Evolutionary conservation across 53 echinoderm and acorn worm species (phyloP).

Genomic region (Echinarachnius parma): DNA sequence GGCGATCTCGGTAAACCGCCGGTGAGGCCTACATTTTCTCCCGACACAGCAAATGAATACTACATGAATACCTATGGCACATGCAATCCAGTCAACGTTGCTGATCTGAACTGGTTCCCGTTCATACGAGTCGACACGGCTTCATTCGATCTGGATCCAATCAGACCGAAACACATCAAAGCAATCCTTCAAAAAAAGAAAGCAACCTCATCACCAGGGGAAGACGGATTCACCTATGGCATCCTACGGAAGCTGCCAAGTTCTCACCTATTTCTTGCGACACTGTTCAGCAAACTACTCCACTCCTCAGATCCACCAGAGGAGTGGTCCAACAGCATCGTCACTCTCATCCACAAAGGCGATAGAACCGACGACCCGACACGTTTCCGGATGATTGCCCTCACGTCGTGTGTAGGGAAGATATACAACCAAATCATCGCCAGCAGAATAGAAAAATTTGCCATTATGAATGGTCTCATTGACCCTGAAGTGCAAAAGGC

Average conservation of each 20-base stretch:
- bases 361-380: conserved; percentile 11
- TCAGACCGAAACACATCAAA: conserved; percentile 8
- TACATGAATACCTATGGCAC: not conserved
- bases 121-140: not conserved
- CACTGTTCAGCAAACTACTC: conserved; percentile 13
- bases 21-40: not conserved
- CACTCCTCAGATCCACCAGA: conserved; percentile 3
- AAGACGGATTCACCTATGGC: conserved; percentile 28
- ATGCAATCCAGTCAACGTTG: not conserved
- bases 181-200: conserved; percentile 20
- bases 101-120: not conserved
- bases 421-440: conserved; percentile 16
- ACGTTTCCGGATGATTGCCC: conserved; percentile 17
- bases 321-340: conserved; percentile 16
- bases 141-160: conserved; percentile 12
- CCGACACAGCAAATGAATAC: not conserved
- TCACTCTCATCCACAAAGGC: conserved; percentile 9
- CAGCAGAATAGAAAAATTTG: conserved; percentile 17
- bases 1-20: not conserved
- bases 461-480: conserved; percentile 5
- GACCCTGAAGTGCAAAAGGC: conserved; percentile 6
- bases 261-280: conserved; percentile 4
- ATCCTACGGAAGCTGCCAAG: conserved; percentile 1
- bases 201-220: conserved; percentile 15
- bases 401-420: not conserved